Evolutionary conservation across 2,888 invertebrate genomes (phyloP).

Genomic region (Rosalia funebris): DNA sequence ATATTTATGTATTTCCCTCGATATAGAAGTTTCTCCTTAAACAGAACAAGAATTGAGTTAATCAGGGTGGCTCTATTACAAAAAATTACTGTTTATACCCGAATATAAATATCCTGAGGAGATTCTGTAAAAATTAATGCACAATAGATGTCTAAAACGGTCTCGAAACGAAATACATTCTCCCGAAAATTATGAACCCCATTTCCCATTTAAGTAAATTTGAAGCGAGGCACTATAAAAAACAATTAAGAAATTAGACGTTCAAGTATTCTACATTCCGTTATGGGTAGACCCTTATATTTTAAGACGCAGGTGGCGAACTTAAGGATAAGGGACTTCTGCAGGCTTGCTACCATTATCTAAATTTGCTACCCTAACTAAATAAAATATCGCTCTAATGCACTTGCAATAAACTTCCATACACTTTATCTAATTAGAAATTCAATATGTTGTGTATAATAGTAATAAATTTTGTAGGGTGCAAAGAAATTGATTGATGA

Average conservation of each 20-base stretch:
- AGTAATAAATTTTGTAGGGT: too few species aligned
- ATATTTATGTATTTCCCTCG: too few species aligned
- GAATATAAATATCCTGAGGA: too few species aligned
- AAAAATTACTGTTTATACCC: too few species aligned
- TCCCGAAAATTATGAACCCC: neutral
- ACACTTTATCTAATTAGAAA: constrained; percentile 33
- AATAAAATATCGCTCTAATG: constrained; percentile 46
- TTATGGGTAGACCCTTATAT: constrained; percentile 27
- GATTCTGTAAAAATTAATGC: too few species aligned
- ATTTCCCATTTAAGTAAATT: constrained; percentile 10
- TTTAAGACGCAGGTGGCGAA: constrained; percentile 34
- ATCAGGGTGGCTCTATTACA: too few species aligned
- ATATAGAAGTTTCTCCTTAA: too few species aligned
- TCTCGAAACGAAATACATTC: neutral
- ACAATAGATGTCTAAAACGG: too few species aligned
- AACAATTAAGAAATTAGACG: constrained; percentile 30
- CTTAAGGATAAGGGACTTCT: constrained; percentile 30
- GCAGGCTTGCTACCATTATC: constrained; percentile 38
- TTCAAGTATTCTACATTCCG: constrained; percentile 24
- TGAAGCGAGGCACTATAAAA: constrained; percentile 20
- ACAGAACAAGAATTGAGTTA: too few species aligned
- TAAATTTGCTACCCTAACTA: constrained; percentile 44
- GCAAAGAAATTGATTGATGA: too few species aligned
- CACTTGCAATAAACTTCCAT: constrained; percentile 31
- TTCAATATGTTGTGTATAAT: constrained; percentile 10